A percentile compares a stretch with the other conserved stretches of the same genome.
Evolutionary conservation across 2,888 invertebrate species (phyloP).

Genomic region (Heliconius charithonia): DNA sequence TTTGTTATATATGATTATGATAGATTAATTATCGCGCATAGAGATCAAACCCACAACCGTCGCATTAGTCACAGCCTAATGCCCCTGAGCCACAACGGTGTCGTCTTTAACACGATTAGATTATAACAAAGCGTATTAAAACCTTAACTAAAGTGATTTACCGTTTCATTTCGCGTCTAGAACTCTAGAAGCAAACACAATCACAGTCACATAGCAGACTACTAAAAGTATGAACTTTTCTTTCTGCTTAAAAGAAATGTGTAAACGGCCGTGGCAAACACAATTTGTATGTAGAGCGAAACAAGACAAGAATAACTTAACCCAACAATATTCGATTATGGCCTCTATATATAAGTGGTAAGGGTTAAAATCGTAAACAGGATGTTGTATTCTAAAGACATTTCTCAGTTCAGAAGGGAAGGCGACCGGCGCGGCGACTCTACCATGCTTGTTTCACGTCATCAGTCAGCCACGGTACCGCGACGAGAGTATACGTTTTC

Average conservation of each 20-base stretch:
- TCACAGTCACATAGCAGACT: conserved; percentile 50
- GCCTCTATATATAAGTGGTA: conserved; percentile 32
- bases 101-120: neutral
- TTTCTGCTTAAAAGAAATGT: conserved; percentile 74
- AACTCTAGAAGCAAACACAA: conserved; percentile 38
- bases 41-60: too few relatives aligned
- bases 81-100: too few relatives aligned
- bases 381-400: conserved; percentile 49
- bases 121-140: conserved; percentile 21
- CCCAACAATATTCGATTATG: conserved; percentile 42
- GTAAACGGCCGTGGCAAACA: conserved; percentile 75
- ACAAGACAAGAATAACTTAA: conserved; percentile 50
- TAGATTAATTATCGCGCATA: too few relatives aligned
- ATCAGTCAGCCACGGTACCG: conserved; percentile 63
- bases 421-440: conserved; percentile 59
- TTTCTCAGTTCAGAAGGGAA: conserved; percentile 50
- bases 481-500: conserved; percentile 53
- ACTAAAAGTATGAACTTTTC: conserved; percentile 66
- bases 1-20: too few relatives aligned
- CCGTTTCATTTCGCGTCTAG: conserved; percentile 29
- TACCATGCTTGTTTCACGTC: conserved; percentile 59
- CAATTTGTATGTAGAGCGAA: conserved; percentile 66
- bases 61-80: too few relatives aligned
- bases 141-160: neutral
- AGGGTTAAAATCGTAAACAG: conserved; percentile 44